Percentiles rank a stretch among this genome's conserved stretches.
Conservation (phyloP, 23 tunicate genomes). For the Botrylloides violaceus region DNA sequence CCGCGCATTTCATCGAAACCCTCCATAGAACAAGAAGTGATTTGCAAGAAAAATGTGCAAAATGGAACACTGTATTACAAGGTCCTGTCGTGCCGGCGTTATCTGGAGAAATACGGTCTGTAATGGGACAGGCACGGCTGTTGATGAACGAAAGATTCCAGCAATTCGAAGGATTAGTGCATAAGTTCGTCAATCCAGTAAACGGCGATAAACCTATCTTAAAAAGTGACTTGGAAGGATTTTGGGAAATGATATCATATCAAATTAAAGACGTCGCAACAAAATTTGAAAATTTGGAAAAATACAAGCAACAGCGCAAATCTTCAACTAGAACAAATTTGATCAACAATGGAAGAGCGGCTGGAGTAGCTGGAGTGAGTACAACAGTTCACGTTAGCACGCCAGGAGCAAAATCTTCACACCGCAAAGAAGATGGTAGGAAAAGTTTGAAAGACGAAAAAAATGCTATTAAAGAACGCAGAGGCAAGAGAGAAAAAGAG, state of each 20-base stretch:
- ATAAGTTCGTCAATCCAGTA: constrained; percentile 27
- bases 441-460: constrained; percentile 11
- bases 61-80: background rate
- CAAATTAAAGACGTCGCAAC: constrained; percentile 29
- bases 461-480: constrained; percentile 3
- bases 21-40: background rate
- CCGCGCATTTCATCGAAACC: background rate
- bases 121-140: constrained; percentile 69
- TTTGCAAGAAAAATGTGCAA: background rate
- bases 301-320: background rate
- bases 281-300: constrained; percentile 11
- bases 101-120: constrained; percentile 67
- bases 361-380: background rate
- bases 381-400: background rate
- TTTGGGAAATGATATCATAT: constrained; percentile 92
- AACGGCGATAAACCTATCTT: constrained; percentile 39
- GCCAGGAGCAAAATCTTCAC: background rate
- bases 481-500: background rate
- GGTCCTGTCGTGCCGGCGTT: background rate
- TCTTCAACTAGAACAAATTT: background rate
- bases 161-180: constrained; percentile 53
- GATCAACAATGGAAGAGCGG: background rate
- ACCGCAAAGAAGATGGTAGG: constrained; percentile 5
- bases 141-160: constrained; percentile 67
- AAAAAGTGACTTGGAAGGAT: constrained; percentile 61